A percentile compares a stretch with the other conserved stretches of the same genome.
These are phyloP conservation scores for Enteromius unitaeniatus DNA, from an alignment of 2,797 vertebrate genomes.

Conservation along the genomic window DNA sequence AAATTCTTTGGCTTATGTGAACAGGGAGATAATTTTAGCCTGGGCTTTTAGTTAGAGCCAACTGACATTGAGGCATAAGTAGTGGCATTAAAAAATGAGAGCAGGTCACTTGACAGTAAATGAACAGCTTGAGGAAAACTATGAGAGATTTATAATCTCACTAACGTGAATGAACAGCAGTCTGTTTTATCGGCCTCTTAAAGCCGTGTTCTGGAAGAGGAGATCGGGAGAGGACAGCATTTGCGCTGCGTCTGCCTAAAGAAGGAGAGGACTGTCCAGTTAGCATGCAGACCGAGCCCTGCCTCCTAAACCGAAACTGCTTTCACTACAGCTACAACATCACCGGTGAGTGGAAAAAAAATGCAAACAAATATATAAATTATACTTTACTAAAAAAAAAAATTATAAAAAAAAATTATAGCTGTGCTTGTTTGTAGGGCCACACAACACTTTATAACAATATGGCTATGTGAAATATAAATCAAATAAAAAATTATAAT, in stretches of 20 bases:
- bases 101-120: conserved; percentile 30
- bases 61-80: conserved; percentile 38
- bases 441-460: no score
- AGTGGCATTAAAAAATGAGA: conserved; percentile 37
- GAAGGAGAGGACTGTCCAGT: conserved; percentile 86
- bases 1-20: conserved; percentile 34
- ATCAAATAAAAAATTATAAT: no score
- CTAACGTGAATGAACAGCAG: conserved; percentile 14
- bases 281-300: conserved; percentile 83
- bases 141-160: conserved; percentile 6
- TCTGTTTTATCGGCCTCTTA: conserved; percentile 35
- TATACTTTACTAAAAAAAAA: no score
- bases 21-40: conserved; percentile 51
- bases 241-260: conserved; percentile 83
- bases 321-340: conserved; percentile 98
- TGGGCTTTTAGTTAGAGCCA: conserved; percentile 47
- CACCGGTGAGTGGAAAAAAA: conserved; percentile 80
- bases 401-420: not conserved
- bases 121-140: conserved; percentile 25
- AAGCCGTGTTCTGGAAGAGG: conserved; percentile 89
- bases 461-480: not conserved
- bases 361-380: no score
- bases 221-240: conserved; percentile 82
- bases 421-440: not conserved
- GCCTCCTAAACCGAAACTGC: conserved; percentile 93